Percentiles rank a stretch among this genome's conserved stretches.
phyloP scores from a whole-genome alignment of 37 sponge, comb jelly and placozoan genomes.

The Tethya wilhelma region DNA sequence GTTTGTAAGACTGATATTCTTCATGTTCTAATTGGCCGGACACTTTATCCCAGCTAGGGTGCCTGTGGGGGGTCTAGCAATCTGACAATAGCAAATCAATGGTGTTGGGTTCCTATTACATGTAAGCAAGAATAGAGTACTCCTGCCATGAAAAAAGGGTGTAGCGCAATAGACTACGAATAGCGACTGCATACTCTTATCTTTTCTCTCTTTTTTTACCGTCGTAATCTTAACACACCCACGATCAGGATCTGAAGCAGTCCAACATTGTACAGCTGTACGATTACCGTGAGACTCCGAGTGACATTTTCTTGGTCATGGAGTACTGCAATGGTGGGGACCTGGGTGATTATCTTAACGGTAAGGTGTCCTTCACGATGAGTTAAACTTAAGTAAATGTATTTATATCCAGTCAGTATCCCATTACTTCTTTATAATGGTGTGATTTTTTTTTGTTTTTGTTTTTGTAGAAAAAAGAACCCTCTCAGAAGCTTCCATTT shows the following conservation, averaged over 20 bases:
- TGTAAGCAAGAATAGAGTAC: no score
- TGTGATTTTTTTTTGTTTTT: neutral
- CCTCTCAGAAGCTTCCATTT: slow-evolving; percentile 78
- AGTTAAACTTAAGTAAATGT: neutral
- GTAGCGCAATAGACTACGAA: no score
- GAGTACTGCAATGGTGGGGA: slow-evolving; percentile 95
- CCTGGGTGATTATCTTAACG: slow-evolving; percentile 78
- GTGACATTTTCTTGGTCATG: slow-evolving; percentile 54
- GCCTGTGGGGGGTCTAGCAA: no score
- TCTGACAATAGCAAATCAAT: no score
- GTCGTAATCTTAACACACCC: no score
- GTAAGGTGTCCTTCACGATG: slow-evolving; percentile 24
- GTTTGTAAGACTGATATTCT: no score
- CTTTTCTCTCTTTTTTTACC: no score
- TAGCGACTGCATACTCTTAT: no score
- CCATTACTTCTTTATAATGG: neutral
- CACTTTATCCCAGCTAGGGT: no score
- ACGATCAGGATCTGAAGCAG: slow-evolving; percentile 65
- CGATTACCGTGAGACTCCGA: slow-evolving; percentile 44
- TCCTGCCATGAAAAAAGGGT: no score
- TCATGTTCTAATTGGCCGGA: no score
- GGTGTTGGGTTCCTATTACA: no score
- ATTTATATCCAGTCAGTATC: neutral
- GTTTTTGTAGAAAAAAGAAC: slow-evolving; percentile 64
- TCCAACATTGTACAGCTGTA: slow-evolving; percentile 73